These are phyloP conservation scores for Andrena trimmerana DNA, from an alignment of 2,888 invertebrate genomes.

Conservation along the genomic window DNA sequence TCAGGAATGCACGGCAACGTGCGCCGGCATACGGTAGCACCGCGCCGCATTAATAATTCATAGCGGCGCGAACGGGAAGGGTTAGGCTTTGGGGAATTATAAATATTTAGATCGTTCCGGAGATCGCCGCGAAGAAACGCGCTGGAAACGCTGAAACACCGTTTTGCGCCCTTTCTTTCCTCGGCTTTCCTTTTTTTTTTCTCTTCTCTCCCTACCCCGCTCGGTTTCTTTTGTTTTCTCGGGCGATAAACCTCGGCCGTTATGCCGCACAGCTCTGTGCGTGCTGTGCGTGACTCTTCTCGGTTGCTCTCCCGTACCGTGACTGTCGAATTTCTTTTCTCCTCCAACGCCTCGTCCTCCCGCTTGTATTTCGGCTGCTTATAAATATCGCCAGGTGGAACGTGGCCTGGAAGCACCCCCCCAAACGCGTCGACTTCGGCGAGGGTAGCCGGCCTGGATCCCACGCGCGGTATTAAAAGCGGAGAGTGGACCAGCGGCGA, in stretches of 20 bases:
- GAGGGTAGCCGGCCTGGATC: not conserved
- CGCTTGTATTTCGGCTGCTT: not conserved
- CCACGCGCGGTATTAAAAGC: constrained; percentile 29
- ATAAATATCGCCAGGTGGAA: not conserved
- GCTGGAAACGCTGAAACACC: constrained; percentile 39
- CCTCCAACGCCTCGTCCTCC: not conserved
- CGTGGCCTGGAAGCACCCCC: not conserved
- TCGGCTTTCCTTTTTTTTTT: not conserved
- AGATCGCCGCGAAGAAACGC: constrained; percentile 64
- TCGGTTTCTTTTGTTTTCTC: constrained; percentile 28
- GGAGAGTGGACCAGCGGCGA: not conserved
- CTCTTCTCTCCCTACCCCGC: not conserved
- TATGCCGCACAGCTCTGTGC: constrained; percentile 4
- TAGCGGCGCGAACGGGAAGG: constrained; percentile 67
- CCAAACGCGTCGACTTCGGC: not conserved
- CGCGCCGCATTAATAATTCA: constrained; percentile 77
- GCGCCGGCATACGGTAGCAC: constrained; percentile 70
- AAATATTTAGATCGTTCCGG: constrained; percentile 77
- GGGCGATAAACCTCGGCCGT: constrained; percentile 32
- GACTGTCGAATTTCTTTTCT: not conserved
- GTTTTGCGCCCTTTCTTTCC: constrained; percentile 18
- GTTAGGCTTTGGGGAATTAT: constrained; percentile 76
- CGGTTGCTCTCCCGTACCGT: not conserved
- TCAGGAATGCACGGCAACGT: constrained; percentile 72
- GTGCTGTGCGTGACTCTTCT: constrained; percentile 21